A percentile compares a stretch with the other conserved stretches of the same genome.
These are phyloP conservation scores for Labeo catla DNA, from an alignment of 2,113 vertebrate genomes.

Conservation along the genomic window DNA sequence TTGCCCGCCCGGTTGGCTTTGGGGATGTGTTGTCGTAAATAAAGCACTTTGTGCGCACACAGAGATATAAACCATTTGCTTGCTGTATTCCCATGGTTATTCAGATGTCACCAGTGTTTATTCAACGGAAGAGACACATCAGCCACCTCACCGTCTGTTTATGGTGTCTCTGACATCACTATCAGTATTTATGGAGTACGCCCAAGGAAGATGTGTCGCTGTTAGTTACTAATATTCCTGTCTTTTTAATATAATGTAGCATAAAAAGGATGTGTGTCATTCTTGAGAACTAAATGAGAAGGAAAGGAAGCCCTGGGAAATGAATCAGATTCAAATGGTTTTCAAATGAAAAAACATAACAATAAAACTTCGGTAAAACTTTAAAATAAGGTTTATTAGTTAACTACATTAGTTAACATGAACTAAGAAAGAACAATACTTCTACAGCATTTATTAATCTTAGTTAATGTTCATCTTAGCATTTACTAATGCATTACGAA, in stretches of 20 bases:
- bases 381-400: too few species aligned
- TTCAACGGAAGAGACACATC: slow-evolving; percentile 78
- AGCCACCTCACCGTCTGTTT: slow-evolving; percentile 75
- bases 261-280: background rate
- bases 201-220: background rate
- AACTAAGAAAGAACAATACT: too few species aligned
- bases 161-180: slow-evolving; percentile 71
- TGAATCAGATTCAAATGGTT: background rate
- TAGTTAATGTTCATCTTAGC: too few species aligned
- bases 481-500: too few species aligned
- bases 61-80: slow-evolving; percentile 61
- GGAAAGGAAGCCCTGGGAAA: background rate
- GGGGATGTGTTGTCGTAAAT: slow-evolving; percentile 76
- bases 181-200: slow-evolving; percentile 62
- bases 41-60: slow-evolving; percentile 64
- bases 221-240: slow-evolving; percentile 24
- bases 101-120: slow-evolving; percentile 78
- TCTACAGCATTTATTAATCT: too few species aligned
- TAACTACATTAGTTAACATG: too few species aligned
- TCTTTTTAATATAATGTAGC: background rate
- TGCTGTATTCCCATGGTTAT: slow-evolving; percentile 76
- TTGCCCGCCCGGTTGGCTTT: slow-evolving; percentile 58
- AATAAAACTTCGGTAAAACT: background rate
- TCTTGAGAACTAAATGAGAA: background rate
- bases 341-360: background rate